Evolutionary conservation across 2,797 vertebrate genomes (phyloP).

Genomic region (Coendou prehensilis): DNA sequence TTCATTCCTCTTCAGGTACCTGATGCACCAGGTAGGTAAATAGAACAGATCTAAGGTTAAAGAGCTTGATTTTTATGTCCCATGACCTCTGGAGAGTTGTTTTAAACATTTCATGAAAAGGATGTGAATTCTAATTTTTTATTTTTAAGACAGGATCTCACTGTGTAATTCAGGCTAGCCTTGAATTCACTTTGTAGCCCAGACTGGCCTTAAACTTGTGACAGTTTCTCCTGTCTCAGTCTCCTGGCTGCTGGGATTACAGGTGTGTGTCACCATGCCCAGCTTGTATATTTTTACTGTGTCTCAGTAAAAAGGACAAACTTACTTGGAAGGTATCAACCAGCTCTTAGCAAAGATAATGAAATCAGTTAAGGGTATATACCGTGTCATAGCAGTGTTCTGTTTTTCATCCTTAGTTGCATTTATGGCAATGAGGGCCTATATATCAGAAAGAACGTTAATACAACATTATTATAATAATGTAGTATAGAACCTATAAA

Average conservation of each 20-base stretch:
- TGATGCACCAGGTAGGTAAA: conserved; percentile 92
- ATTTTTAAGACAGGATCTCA: background rate
- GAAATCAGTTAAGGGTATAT: conserved; percentile 17
- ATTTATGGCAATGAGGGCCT: background rate
- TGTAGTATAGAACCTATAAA: background rate
- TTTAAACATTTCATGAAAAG: conserved; percentile 54
- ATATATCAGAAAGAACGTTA: conserved; percentile 29
- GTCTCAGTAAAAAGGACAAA: conserved; percentile 30
- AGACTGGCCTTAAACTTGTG: background rate
- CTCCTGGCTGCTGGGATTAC: background rate
- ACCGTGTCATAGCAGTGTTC: background rate
- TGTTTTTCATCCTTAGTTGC: conserved; percentile 14
- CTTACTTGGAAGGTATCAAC: background rate
- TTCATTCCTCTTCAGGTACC: conserved; percentile 92
- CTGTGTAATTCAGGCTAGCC: background rate
- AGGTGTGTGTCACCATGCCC: background rate
- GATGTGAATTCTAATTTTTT: conserved; percentile 9
- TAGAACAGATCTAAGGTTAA: conserved; percentile 15
- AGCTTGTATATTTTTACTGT: conserved; percentile 33
- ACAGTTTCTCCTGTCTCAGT: background rate
- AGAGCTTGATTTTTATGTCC: background rate
- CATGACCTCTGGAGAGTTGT: conserved; percentile 27
- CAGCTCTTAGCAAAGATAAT: conserved; percentile 9
- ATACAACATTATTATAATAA: background rate
- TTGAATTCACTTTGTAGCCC: background rate